These are phyloP conservation scores for Chloroclystis v-ata DNA, from an alignment of 2,888 invertebrate species.

Conservation along the genomic window DNA sequence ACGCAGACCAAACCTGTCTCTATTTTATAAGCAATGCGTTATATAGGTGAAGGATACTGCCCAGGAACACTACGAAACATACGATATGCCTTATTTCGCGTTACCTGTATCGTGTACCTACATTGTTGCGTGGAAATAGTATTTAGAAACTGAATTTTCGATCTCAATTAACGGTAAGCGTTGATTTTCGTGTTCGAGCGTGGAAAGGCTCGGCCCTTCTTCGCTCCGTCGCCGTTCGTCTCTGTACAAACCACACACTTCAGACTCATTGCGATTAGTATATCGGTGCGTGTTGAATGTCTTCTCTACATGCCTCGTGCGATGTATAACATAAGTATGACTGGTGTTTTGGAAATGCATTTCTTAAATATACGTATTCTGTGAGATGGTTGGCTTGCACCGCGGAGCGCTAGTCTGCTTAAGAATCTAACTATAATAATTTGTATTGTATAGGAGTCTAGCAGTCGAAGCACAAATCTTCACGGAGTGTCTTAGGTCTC, in stretches of 20 bases:
- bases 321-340: conserved; percentile 65
- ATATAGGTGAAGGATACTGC: conserved; percentile 40
- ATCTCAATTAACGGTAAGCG: conserved; percentile 74
- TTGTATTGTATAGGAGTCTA: conserved; percentile 60
- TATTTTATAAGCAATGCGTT: conserved; percentile 18
- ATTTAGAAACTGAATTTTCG: conserved; percentile 68
- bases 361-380: conserved; percentile 69
- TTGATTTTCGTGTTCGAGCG: conserved; percentile 54
- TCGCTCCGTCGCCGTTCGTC: conserved; percentile 6
- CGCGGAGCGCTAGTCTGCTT: conserved; percentile 68
- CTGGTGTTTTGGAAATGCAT: conserved; percentile 69
- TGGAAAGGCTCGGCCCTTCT: conserved; percentile 36
- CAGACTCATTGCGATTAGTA: conserved; percentile 9
- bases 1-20: conserved; percentile 43
- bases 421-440: conserved; percentile 53
- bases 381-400: conserved; percentile 68
- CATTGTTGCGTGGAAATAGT: conserved; percentile 64
- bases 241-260: conserved; percentile 11
- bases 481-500: conserved; percentile 66
- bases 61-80: conserved; percentile 44
- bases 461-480: conserved; percentile 64
- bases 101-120: conserved; percentile 72
- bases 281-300: conserved; percentile 68
- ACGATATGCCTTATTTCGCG: conserved; percentile 74
- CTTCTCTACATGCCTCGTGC: conserved; percentile 70